phyloP scores from a whole-genome alignment of 1,140 invertebrate genomes.

The Tenebrio molitor region DNA sequence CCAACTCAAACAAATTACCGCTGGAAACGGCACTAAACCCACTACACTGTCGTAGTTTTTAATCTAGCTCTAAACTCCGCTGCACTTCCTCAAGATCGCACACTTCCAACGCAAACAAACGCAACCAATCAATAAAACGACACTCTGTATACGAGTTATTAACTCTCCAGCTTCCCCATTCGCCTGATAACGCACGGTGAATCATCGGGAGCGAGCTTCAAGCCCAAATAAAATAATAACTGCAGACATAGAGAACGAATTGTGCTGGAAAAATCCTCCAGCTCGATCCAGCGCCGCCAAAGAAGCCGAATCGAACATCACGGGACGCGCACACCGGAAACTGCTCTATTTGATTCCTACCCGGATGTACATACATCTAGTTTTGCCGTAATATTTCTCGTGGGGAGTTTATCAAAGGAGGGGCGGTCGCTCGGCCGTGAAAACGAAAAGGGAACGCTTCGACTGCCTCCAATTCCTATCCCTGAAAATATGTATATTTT shows the following conservation, averaged over 20 bases:
- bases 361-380: not conserved
- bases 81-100: too few species aligned
- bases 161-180: too few species aligned
- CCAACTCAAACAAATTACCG: constrained; percentile 27
- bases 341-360: constrained; percentile 14
- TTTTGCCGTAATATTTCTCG: constrained; percentile 15
- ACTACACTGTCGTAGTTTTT: constrained; percentile 19
- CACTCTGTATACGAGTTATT: too few species aligned
- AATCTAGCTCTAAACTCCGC: not conserved
- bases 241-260: constrained; percentile 19
- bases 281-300: constrained; percentile 2
- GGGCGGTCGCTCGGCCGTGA: not conserved
- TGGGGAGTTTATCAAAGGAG: constrained; percentile 5
- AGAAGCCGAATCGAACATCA: constrained; percentile 19
- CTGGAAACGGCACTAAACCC: not conserved
- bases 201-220: too few species aligned
- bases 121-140: too few species aligned
- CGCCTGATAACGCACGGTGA: too few species aligned
- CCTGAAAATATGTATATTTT: too few species aligned
- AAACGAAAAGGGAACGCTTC: constrained; percentile 22
- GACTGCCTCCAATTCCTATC: too few species aligned
- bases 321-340: constrained; percentile 10
- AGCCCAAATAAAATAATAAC: constrained; percentile 29
- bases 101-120: too few species aligned
- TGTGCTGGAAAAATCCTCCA: not conserved